A percentile compares a stretch with the other conserved stretches of the same genome.
phyloP scores from a whole-genome alignment of 2,797 vertebrate species.

The Acipenser ruthenus region DNA sequence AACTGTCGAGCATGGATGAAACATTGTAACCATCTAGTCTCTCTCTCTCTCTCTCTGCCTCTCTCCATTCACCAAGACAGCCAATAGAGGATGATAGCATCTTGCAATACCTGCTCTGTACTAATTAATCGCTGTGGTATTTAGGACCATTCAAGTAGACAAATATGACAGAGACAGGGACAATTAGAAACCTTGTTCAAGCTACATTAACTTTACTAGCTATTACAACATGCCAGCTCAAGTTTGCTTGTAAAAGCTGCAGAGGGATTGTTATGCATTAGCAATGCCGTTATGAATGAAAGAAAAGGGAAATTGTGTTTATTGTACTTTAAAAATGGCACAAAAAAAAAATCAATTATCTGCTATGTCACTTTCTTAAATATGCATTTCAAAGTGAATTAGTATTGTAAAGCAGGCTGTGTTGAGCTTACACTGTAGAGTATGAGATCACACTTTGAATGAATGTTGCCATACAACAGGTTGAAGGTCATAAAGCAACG shows the following conservation, averaged over 20 bases:
- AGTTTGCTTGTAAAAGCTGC: conserved; percentile 80
- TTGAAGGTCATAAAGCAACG: too few species aligned
- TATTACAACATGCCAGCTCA: conserved; percentile 81
- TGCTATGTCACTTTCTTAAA: conserved; percentile 78
- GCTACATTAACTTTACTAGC: conserved; percentile 96
- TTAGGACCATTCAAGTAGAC: conserved; percentile 94
- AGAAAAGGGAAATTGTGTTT: conserved; percentile 84
- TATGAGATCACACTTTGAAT: conserved; percentile 27
- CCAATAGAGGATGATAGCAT: conserved; percentile 75
- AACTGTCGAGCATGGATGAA: conserved; percentile 74
- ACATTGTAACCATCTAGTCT: conserved; percentile 59
- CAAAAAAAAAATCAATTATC: conserved; percentile 88
- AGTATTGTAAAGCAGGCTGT: background rate
- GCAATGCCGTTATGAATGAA: conserved; percentile 77
- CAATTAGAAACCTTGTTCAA: conserved; percentile 96
- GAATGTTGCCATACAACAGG: background rate
- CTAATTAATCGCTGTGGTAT: conserved; percentile 98
- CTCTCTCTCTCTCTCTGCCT: conserved; percentile 42
- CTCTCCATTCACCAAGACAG: conserved; percentile 64
- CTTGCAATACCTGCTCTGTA: conserved; percentile 82
- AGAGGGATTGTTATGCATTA: conserved; percentile 73
- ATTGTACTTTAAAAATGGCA: conserved; percentile 83
- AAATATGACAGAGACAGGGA: conserved; percentile 98
- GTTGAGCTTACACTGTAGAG: conserved; percentile 54
- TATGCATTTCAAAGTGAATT: conserved; percentile 60